Conservation (phyloP, 92 coral and sea anemone genomes). For the Plumapathes pennacea region DNA sequence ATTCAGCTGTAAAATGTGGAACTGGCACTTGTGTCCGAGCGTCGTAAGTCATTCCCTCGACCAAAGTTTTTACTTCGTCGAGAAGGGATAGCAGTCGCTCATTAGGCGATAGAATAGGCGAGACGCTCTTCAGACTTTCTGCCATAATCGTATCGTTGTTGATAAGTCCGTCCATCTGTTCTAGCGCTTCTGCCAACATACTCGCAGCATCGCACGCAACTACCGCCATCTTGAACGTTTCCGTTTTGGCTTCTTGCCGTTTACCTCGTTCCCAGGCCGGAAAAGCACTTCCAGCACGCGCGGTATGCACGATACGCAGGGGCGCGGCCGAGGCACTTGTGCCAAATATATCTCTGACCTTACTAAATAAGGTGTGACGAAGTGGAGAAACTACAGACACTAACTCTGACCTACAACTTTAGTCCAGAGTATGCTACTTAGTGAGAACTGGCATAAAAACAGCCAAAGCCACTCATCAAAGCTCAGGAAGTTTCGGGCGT, state of each 20-base stretch:
- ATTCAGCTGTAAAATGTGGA: conserved; percentile 53
- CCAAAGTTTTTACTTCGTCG: conserved; percentile 59
- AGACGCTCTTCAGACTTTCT: conserved; percentile 59
- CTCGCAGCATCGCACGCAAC: conserved; percentile 87
- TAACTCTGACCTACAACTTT: too few species aligned
- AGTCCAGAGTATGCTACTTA: too few species aligned
- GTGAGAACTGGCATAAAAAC: too few species aligned
- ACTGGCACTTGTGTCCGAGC: conserved; percentile 45
- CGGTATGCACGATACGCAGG: conserved; percentile 3
- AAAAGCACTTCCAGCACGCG: conserved; percentile 25
- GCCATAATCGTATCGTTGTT: conserved; percentile 83
- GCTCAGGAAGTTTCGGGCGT: too few species aligned
- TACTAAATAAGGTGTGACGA: too few species aligned
- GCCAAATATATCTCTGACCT: too few species aligned
- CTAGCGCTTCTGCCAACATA: conserved; percentile 95
- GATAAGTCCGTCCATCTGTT: conserved; percentile 94
- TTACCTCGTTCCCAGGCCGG: conserved; percentile 8
- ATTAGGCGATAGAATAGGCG: conserved; percentile 38
- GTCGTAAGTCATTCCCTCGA: conserved; percentile 48
- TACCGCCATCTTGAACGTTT: conserved; percentile 87
- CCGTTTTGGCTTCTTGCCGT: neutral
- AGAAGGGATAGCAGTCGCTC: conserved; percentile 54
- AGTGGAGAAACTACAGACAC: too few species aligned
- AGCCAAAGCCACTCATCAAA: too few species aligned
- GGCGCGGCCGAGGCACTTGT: too few species aligned